Percentiles rank a stretch among this genome's conserved stretches.
These are phyloP conservation scores for Acleris literana DNA, from an alignment of 2,888 invertebrate species.

Conservation along the genomic window DNA sequence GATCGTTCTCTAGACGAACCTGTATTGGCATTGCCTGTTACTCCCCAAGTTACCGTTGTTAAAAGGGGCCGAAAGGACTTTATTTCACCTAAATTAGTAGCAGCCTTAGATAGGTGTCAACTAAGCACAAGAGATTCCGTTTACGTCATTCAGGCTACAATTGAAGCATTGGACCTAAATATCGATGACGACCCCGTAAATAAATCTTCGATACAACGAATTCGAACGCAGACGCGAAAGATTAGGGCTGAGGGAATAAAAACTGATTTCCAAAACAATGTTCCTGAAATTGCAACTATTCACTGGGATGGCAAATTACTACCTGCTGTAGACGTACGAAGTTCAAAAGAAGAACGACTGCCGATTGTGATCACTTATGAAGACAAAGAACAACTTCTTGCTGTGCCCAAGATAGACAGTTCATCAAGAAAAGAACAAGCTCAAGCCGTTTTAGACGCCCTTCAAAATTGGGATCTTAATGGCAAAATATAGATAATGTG, in stretches of 20 bases:
- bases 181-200: too few relatives aligned
- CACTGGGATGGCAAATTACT: conserved; percentile 3
- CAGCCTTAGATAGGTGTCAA: conserved; percentile 25
- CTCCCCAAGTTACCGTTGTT: too few relatives aligned
- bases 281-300: background rate
- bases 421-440: conserved; percentile 9
- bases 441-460: too few relatives aligned
- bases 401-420: conserved; percentile 1
- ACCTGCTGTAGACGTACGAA: too few relatives aligned
- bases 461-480: too few relatives aligned
- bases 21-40: conserved; percentile 21
- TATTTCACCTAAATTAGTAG: too few relatives aligned
- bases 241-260: too few relatives aligned
- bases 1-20: too few relatives aligned
- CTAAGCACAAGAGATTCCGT: conserved; percentile 39
- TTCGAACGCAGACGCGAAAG: too few relatives aligned
- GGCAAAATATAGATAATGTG: conserved; percentile 4
- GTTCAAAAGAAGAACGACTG: too few relatives aligned
- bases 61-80: too few relatives aligned
- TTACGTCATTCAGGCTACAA: conserved; percentile 33
- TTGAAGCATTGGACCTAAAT: conserved; percentile 12
- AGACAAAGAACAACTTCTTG: background rate
- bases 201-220: too few relatives aligned
- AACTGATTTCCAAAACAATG: background rate
- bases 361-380: background rate